These are phyloP conservation scores for Aelia acuminata DNA, from an alignment of 2,888 invertebrate species.

Conservation along the genomic window DNA sequence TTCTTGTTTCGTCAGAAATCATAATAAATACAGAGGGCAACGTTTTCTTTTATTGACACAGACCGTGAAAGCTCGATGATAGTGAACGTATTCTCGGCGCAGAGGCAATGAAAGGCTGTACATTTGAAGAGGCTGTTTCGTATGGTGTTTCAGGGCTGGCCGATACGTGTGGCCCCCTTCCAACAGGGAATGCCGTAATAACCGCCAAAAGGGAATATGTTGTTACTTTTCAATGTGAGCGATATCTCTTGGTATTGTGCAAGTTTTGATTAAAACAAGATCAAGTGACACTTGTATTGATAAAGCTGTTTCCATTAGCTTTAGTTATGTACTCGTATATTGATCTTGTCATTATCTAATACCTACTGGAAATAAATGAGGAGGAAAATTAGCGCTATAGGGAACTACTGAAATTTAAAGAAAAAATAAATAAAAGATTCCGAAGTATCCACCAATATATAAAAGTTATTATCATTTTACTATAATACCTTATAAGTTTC, in stretches of 20 bases:
- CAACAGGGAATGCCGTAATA: background rate
- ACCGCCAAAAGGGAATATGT: background rate
- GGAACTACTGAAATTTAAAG: no score
- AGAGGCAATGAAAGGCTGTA: conserved; percentile 14
- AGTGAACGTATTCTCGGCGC: conserved; percentile 14
- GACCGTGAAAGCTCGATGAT: background rate
- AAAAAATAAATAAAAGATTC: no score
- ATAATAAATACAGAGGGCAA: background rate
- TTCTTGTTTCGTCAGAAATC: no score
- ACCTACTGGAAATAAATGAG: no score
- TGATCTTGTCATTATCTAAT: no score
- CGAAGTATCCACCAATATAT: no score
- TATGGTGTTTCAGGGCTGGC: conserved; percentile 14
- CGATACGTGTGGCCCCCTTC: conserved; percentile 4
- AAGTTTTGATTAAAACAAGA: background rate
- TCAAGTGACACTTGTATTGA: background rate
- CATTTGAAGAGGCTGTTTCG: conserved; percentile 21
- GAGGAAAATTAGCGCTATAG: no score
- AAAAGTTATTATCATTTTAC: no score
- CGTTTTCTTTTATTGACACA: conserved; percentile 35
- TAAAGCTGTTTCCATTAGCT: background rate
- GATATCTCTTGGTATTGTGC: background rate
- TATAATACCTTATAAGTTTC: no score
- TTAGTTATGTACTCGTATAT: no score
- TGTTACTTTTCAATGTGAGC: conserved; percentile 8